These are phyloP conservation scores for Bombus cullumanus DNA, from an alignment of 1,140 invertebrate genomes.

Conservation along the genomic window DNA sequence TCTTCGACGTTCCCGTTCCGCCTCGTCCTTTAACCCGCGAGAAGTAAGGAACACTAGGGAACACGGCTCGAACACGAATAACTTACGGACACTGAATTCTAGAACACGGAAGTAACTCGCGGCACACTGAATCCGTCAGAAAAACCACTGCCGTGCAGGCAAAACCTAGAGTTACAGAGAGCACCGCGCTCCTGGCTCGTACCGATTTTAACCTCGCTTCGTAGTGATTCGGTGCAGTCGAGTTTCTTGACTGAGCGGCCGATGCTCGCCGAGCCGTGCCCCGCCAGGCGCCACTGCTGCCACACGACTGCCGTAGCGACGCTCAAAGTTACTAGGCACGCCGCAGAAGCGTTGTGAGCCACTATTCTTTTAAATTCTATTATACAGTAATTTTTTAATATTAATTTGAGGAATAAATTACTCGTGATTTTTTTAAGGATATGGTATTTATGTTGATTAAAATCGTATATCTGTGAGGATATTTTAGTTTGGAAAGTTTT, in stretches of 20 bases:
- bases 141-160: slow-evolving; percentile 20
- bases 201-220: slow-evolving; percentile 36
- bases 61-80: not conserved
- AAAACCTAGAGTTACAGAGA: slow-evolving; percentile 49
- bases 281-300: slow-evolving; percentile 61
- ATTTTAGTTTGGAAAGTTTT: not conserved
- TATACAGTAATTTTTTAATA: not conserved
- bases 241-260: slow-evolving; percentile 76
- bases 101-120: not conserved
- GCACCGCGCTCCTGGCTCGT: slow-evolving; percentile 56
- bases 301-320: slow-evolving; percentile 31
- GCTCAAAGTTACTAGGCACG: slow-evolving; percentile 17
- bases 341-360: not conserved
- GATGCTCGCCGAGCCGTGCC: slow-evolving; percentile 70
- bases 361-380: not conserved
- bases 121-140: not conserved
- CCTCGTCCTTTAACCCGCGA: slow-evolving; percentile 27
- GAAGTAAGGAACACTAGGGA: not conserved
- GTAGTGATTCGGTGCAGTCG: slow-evolving; percentile 75
- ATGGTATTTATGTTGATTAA: not conserved
- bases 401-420: not conserved
- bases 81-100: not conserved
- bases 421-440: not conserved
- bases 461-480: not conserved
- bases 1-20: slow-evolving; percentile 7